phyloP scores from a whole-genome alignment of 2,888 invertebrate species.

The Synanthedon myopaeformis region DNA sequence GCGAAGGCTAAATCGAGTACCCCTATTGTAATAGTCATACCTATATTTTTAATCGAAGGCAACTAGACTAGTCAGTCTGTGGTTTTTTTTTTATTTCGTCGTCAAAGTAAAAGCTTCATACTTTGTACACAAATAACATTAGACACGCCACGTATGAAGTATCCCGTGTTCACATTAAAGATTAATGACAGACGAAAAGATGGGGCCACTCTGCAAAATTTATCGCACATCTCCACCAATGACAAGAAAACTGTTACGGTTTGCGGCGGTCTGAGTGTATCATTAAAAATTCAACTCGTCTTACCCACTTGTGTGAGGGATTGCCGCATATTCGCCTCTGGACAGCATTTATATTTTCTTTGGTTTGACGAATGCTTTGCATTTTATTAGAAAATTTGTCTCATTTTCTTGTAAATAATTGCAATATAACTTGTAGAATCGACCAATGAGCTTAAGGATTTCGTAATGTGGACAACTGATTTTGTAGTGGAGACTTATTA shows the following conservation, averaged over 20 bases:
- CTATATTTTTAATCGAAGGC: too few relatives aligned
- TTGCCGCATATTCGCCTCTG: constrained; percentile 66
- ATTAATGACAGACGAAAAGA: constrained; percentile 69
- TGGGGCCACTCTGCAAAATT: constrained; percentile 71
- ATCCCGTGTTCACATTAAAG: constrained; percentile 61
- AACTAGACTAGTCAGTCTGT: neutral
- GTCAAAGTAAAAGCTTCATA: constrained; percentile 13
- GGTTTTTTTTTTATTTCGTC: neutral
- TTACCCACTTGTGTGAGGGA: constrained; percentile 72
- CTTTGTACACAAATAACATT: constrained; percentile 52
- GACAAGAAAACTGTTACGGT: constrained; percentile 72
- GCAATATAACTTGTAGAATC: too few relatives aligned
- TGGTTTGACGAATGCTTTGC: constrained; percentile 27
- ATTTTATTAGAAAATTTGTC: neutral
- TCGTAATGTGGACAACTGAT: too few relatives aligned
- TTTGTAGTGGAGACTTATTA: too few relatives aligned
- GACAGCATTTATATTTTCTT: constrained; percentile 70
- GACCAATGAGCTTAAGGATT: too few relatives aligned
- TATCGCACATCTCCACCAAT: constrained; percentile 69
- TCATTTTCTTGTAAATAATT: neutral
- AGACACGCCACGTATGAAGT: constrained; percentile 62
- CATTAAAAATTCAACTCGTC: constrained; percentile 68
- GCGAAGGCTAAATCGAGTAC: constrained; percentile 4
- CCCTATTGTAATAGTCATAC: neutral
- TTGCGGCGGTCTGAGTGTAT: constrained; percentile 70